phyloP scores from a whole-genome alignment of 1,140 invertebrate genomes.

The Lordiphosa stackelbergi region DNA sequence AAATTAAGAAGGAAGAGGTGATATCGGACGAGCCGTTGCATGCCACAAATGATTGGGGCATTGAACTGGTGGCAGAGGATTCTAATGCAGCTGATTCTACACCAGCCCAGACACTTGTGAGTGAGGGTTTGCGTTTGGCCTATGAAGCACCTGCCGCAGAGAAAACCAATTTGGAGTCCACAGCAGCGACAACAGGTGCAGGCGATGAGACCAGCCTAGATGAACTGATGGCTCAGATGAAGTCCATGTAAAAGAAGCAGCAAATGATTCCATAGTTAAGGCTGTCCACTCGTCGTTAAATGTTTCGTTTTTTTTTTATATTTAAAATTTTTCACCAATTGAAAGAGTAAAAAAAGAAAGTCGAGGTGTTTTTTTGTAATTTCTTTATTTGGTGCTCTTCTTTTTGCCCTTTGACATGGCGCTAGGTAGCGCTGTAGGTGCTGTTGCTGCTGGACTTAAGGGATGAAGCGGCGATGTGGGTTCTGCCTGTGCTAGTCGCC shows the following conservation, averaged over 20 bases:
- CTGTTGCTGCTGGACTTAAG: not conserved
- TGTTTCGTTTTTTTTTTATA: too few relatives aligned
- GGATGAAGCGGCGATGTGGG: not conserved
- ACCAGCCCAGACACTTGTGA: constrained; percentile 13
- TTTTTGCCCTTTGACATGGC: too few relatives aligned
- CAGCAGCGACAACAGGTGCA: constrained; percentile 47
- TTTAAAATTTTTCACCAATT: too few relatives aligned
- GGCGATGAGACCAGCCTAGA: constrained; percentile 83
- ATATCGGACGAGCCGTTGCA: constrained; percentile 84
- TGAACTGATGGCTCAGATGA: constrained; percentile 94
- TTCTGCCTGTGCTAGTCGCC: not conserved
- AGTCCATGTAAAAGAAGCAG: constrained; percentile 82
- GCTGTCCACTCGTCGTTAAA: too few relatives aligned
- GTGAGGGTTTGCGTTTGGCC: constrained; percentile 78
- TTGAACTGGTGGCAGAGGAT: constrained; percentile 75
- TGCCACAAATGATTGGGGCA: constrained; percentile 95
- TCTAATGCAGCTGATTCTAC: constrained; percentile 12
- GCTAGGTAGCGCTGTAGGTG: too few relatives aligned
- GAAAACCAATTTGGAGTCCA: constrained; percentile 13
- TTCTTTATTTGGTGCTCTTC: too few relatives aligned
- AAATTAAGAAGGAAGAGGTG: constrained; percentile 79
- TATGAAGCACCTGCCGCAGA: constrained; percentile 81
- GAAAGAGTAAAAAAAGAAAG: too few relatives aligned
- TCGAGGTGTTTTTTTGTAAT: too few relatives aligned
- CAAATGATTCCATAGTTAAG: too few relatives aligned